Percentiles rank a stretch among this genome's conserved stretches.
Evolutionary conservation across 2,888 invertebrate genomes (phyloP).

Genomic region (Coenonympha arcania): DNA sequence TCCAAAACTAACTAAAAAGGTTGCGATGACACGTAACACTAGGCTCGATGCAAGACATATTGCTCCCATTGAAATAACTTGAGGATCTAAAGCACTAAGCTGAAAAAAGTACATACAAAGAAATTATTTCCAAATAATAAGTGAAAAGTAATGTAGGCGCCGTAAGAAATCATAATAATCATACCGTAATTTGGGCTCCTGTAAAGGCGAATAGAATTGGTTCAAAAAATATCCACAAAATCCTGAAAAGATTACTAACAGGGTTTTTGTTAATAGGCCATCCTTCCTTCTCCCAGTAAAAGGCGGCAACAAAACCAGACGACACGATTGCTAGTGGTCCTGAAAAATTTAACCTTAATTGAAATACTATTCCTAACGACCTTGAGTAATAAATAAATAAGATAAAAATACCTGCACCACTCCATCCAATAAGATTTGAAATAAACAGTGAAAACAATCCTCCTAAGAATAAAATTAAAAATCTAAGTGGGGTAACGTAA

Average conservation of each 20-base stretch:
- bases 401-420: conserved; percentile 66
- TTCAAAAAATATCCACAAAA: conserved; percentile 91
- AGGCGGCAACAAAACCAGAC: conserved; percentile 81
- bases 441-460: conserved; percentile 85
- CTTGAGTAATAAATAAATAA: not conserved
- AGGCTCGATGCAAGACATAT: conserved; percentile 77
- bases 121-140: not conserved
- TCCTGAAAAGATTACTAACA: conserved; percentile 82
- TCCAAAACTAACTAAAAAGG: conserved; percentile 77
- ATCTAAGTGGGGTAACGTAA: conserved; percentile 79
- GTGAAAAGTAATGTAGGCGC: not conserved
- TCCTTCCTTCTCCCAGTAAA: conserved; percentile 81
- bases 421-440: conserved; percentile 78
- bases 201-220: conserved; percentile 91
- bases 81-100: conserved; percentile 75
- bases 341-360: no score
- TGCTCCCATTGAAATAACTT: conserved; percentile 75
- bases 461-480: conserved; percentile 80
- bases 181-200: conserved; percentile 85
- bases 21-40: conserved; percentile 73
- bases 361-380: no score
- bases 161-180: conserved; percentile 7
- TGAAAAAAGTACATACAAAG: conserved; percentile 30
- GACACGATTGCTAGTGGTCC: conserved; percentile 82
- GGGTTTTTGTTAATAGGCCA: conserved; percentile 84